Percentiles rank a stretch among this genome's conserved stretches.
These are phyloP conservation scores for Callorhinus ursinus DNA, from an alignment of 2,113 vertebrate genomes.

Conservation along the genomic window DNA sequence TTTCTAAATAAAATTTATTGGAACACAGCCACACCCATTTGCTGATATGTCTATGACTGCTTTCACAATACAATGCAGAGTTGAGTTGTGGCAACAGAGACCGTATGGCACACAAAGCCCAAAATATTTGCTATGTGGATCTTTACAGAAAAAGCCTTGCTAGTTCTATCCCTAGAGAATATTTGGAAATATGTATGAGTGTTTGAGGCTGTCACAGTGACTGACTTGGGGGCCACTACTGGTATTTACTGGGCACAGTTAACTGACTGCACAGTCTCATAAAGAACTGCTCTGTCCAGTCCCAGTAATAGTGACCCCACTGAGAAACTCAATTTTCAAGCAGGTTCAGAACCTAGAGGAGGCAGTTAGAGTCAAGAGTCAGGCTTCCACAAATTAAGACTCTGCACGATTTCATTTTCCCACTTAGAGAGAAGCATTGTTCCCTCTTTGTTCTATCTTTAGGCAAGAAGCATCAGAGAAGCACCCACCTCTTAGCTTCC, in stretches of 20 bases:
- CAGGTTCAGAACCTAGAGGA: background rate
- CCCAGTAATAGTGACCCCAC: background rate
- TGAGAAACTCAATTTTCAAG: background rate
- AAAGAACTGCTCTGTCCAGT: background rate
- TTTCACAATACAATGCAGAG: background rate
- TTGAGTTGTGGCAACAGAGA: background rate
- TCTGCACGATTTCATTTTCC: fast-evolving
- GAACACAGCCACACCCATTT: background rate
- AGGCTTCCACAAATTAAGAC: background rate
- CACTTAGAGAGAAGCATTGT: background rate
- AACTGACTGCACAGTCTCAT: background rate
- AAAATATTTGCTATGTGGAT: background rate
- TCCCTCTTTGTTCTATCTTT: background rate
- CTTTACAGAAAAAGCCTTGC: background rate
- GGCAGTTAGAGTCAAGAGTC: background rate
- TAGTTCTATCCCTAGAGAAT: background rate
- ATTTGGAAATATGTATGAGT: background rate
- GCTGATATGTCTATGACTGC: background rate
- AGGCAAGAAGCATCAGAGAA: background rate
- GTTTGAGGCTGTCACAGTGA: background rate
- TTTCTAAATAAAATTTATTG: background rate
- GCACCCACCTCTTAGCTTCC: background rate
- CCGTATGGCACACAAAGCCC: background rate
- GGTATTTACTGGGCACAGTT: background rate
- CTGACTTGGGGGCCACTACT: background rate